Evolutionary conservation across 2,888 invertebrate species (phyloP).

Genomic region (Lumbricus terrestris): DNA sequence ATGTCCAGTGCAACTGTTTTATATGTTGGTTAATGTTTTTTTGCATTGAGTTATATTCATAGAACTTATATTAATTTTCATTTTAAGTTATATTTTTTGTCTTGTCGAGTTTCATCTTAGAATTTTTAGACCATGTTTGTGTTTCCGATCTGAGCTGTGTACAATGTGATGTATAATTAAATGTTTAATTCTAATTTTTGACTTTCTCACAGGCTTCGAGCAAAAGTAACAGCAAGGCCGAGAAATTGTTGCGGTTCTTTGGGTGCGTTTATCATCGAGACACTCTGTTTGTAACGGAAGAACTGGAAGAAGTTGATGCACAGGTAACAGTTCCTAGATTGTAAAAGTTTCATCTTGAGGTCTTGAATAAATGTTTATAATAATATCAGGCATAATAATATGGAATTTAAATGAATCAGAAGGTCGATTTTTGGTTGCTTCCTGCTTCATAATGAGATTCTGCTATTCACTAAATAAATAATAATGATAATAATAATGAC

Average conservation of each 20-base stretch:
- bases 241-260: background rate
- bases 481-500: too few relatives aligned
- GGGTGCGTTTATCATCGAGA: background rate
- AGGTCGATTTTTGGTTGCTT: background rate
- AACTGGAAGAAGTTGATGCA: background rate
- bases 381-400: background rate
- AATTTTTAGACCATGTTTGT: background rate
- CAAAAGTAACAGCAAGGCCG: background rate
- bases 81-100: too few relatives aligned
- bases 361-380: background rate
- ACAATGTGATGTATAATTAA: background rate
- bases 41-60: too few relatives aligned
- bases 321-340: background rate
- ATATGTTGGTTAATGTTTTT: too few relatives aligned
- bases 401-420: background rate
- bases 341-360: too few relatives aligned
- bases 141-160: background rate
- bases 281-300: background rate
- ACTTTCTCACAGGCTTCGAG: background rate
- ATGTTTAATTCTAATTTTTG: background rate
- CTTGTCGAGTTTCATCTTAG: too few relatives aligned
- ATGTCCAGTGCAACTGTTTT: too few relatives aligned
- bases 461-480: background rate
- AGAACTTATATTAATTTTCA: too few relatives aligned
- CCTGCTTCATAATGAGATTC: background rate